phyloP scores from a whole-genome alignment of 2,888 invertebrate species.

The Morpho achilles region DNA sequence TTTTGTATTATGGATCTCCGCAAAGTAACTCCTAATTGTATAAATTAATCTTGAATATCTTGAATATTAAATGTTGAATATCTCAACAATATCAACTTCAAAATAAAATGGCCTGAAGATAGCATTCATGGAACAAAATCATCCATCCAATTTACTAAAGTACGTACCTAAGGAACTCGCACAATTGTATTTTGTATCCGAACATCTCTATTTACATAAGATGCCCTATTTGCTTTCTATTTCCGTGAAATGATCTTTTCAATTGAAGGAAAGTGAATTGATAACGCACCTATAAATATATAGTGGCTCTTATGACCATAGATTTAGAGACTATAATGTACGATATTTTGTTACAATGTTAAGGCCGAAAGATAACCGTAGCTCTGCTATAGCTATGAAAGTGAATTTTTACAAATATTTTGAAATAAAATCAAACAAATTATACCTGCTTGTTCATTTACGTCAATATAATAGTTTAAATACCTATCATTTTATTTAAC shows the following conservation, averaged over 20 bases:
- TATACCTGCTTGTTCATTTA: too few relatives aligned
- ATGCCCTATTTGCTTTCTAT: constrained; percentile 54
- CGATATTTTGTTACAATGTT: constrained; percentile 17
- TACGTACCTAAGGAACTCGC: constrained; percentile 25
- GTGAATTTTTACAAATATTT: too few relatives aligned
- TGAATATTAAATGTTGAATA: too few relatives aligned
- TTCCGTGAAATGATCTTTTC: constrained; percentile 48
- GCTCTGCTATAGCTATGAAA: neutral
- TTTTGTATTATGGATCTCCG: too few relatives aligned
- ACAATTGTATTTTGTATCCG: constrained; percentile 38
- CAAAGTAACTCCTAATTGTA: too few relatives aligned
- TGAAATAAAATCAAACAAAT: too few relatives aligned
- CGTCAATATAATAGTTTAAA: too few relatives aligned
- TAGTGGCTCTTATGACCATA: constrained; percentile 3
- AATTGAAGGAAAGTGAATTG: constrained; percentile 39
- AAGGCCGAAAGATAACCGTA: constrained; percentile 13
- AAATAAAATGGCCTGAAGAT: too few relatives aligned
- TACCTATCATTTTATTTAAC: too few relatives aligned
- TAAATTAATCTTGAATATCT: too few relatives aligned
- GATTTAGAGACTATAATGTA: constrained; percentile 5
- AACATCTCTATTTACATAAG: constrained; percentile 49
- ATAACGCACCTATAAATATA: constrained; percentile 11
- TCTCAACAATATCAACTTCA: too few relatives aligned
- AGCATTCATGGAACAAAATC: constrained; percentile 28
- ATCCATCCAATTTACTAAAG: constrained; percentile 43